A percentile compares a stretch with the other conserved stretches of the same genome.
phyloP scores from a whole-genome alignment of 2,113 vertebrate species.

The Regulus satrapa region DNA sequence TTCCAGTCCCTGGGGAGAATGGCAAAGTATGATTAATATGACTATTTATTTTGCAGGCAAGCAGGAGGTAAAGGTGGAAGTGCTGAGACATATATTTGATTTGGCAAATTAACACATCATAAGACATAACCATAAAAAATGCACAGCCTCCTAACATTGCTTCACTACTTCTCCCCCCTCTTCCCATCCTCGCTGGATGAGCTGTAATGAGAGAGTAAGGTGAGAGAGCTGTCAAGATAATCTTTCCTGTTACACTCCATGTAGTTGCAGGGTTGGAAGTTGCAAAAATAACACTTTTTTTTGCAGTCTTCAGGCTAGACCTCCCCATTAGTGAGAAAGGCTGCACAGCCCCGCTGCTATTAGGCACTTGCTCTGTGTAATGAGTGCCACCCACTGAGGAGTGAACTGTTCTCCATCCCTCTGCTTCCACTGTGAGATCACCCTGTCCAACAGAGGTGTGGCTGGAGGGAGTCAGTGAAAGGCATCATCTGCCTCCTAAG shows the following conservation, averaged over 20 bases:
- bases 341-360: neutral
- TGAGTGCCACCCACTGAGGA: neutral
- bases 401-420: neutral
- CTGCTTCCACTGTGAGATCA: neutral
- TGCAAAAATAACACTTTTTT: neutral
- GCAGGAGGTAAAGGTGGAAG: slow-evolving; percentile 48
- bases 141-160: neutral
- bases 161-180: neutral
- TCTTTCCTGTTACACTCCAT: neutral
- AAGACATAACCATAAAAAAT: slow-evolving; percentile 57
- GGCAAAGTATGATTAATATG: slow-evolving; percentile 27
- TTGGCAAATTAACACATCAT: slow-evolving; percentile 69
- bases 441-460: rapidly evolving
- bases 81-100: slow-evolving; percentile 52
- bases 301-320: neutral
- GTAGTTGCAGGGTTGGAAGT: neutral
- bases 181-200: neutral
- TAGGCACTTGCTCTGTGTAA: neutral
- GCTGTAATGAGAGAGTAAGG: slow-evolving; percentile 39
- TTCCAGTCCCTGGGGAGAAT: neutral
- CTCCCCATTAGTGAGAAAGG: neutral
- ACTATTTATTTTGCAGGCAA: slow-evolving; percentile 60
- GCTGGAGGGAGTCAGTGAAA: neutral
- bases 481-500: neutral
- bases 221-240: slow-evolving; percentile 33